Percentiles rank a stretch among this genome's conserved stretches.
Conservation (phyloP, 2,797 vertebrate genomes). For the Gallinago nigripennis region DNA sequence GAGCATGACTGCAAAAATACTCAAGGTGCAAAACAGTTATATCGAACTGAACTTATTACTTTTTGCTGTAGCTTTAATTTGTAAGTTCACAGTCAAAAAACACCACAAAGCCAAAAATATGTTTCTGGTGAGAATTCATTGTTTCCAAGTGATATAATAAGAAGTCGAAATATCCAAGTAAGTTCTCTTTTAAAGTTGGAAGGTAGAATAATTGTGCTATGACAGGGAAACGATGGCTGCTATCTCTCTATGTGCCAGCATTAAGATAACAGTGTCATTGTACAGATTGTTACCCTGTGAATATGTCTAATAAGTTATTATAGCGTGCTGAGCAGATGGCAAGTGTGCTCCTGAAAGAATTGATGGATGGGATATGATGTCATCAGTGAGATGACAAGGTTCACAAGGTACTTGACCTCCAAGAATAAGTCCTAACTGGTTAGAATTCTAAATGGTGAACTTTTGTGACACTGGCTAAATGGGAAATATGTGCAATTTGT, state of each 20-base stretch:
- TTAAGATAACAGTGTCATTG: slow-evolving; percentile 84
- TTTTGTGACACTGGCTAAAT: slow-evolving; percentile 90
- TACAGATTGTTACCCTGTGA: slow-evolving; percentile 79
- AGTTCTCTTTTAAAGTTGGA: slow-evolving; percentile 47
- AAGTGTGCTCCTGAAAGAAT: slow-evolving; percentile 84
- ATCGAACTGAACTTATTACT: neutral
- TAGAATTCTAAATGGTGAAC: slow-evolving; percentile 90
- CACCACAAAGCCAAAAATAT: neutral
- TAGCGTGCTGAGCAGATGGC: slow-evolving; percentile 90
- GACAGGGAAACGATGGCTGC: slow-evolving; percentile 54
- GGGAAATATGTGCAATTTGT: slow-evolving; percentile 90
- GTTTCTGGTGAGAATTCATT: neutral
- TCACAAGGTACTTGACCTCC: slow-evolving; percentile 87
- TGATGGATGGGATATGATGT: slow-evolving; percentile 98
- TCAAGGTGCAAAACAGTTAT: neutral
- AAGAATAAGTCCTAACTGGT: slow-evolving; percentile 86
- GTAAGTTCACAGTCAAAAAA: neutral
- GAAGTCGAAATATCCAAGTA: slow-evolving; percentile 30
- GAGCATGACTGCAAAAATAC: neutral
- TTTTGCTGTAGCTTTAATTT: neutral
- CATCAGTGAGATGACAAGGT: slow-evolving; percentile 92
- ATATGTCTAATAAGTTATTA: slow-evolving; percentile 84
- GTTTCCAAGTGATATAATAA: neutral
- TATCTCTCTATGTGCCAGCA: slow-evolving; percentile 76
- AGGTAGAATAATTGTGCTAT: slow-evolving; percentile 50